phyloP scores from a whole-genome alignment of 1,140 invertebrate species.

The Anagrus nilaparvatae region DNA sequence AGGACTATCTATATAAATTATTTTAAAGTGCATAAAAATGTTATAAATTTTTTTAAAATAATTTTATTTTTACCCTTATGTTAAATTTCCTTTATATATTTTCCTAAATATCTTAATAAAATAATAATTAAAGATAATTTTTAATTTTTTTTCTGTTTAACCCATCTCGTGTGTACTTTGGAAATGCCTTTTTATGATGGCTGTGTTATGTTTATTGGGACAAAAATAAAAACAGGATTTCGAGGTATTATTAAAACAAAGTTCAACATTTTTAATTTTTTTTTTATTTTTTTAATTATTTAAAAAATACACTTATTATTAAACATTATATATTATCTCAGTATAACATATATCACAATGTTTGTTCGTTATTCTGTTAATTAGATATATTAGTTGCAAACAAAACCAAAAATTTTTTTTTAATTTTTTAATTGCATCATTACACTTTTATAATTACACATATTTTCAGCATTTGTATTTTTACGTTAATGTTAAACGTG shows the following conservation, averaged over 20 bases:
- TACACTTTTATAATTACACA: conserved; percentile 6
- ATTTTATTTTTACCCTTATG: too few relatives aligned
- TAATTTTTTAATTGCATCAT: conserved; percentile 16
- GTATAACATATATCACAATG: conserved; percentile 13
- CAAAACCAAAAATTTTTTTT: conserved; percentile 13
- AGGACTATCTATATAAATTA: too few relatives aligned
- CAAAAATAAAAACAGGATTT: conserved; percentile 45
- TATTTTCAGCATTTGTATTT: too few relatives aligned
- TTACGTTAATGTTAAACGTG: too few relatives aligned
- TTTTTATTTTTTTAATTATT: conserved; percentile 37
- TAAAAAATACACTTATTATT: conserved; percentile 19
- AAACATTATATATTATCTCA: conserved; percentile 14
- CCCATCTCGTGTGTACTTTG: conserved; percentile 40
- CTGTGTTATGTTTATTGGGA: conserved; percentile 40
- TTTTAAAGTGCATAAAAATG: too few relatives aligned
- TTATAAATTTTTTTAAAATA: too few relatives aligned
- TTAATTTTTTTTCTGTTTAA: conserved; percentile 41
- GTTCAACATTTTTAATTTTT: conserved; percentile 36
- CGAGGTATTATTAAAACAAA: conserved; percentile 38
- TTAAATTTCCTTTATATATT: too few relatives aligned
- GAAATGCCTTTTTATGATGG: conserved; percentile 18
- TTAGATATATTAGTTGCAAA: too few relatives aligned
- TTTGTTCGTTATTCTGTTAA: conserved; percentile 16
- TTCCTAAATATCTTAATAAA: too few relatives aligned
- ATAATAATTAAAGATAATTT: too few relatives aligned